Conservation (phyloP, 2,888 invertebrate genomes). For the Agrotis exclamationis region DNA sequence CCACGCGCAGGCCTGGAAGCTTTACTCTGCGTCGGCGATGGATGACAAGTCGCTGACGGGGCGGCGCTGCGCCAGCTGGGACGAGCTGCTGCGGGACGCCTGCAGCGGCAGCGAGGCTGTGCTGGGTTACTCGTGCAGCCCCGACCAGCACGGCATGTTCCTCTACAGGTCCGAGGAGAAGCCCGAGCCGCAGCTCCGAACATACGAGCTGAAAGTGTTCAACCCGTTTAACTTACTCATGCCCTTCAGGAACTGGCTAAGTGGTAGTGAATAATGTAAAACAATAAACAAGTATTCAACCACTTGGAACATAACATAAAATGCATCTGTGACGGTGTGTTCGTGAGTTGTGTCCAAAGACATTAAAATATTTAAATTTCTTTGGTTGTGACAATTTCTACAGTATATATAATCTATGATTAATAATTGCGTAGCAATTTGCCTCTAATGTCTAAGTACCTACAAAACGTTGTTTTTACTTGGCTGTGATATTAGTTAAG, state of each 20-base stretch:
- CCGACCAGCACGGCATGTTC: slow-evolving; percentile 74
- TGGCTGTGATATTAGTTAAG: slow-evolving; percentile 74
- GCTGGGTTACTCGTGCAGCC: slow-evolving; percentile 77
- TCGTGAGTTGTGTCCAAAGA: no score
- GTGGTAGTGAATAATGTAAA: background rate
- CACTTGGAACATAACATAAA: slow-evolving; percentile 11
- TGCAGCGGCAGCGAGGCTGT: slow-evolving; percentile 76
- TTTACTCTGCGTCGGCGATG: slow-evolving; percentile 77
- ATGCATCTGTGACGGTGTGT: slow-evolving; percentile 20
- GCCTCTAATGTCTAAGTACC: slow-evolving; percentile 10
- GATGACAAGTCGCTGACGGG: slow-evolving; percentile 71
- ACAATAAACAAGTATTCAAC: background rate
- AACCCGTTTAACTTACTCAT: slow-evolving; percentile 73
- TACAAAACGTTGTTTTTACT: slow-evolving; percentile 54
- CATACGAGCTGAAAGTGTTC: slow-evolving; percentile 63
- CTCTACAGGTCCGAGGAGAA: slow-evolving; percentile 75
- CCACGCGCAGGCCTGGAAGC: slow-evolving; percentile 83
- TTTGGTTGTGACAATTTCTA: slow-evolving; percentile 12
- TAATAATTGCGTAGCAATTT: slow-evolving; percentile 13
- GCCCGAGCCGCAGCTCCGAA: slow-evolving; percentile 35
- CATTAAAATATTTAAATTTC: no score
- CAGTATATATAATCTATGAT: background rate
- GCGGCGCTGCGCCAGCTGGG: slow-evolving; percentile 75
- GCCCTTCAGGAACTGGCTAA: slow-evolving; percentile 32
- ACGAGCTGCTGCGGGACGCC: slow-evolving; percentile 70